Evolutionary conservation across 2,113 vertebrate species (phyloP).

Genomic region (Alouatta palliata): DNA sequence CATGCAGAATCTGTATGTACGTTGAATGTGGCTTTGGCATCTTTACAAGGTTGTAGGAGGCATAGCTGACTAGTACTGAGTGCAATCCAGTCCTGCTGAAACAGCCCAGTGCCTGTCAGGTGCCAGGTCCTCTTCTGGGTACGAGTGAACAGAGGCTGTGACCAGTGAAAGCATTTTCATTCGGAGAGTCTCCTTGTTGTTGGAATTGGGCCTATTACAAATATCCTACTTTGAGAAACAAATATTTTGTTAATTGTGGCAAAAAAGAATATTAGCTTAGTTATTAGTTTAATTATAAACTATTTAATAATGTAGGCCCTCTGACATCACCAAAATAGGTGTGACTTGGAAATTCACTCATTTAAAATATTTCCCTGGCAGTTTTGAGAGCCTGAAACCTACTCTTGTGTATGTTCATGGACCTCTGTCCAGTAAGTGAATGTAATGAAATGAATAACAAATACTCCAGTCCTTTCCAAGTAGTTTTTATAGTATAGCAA

Average conservation of each 20-base stretch:
- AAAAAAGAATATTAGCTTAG: slow-evolving; percentile 1
- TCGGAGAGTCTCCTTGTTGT: not conserved
- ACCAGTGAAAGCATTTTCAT: not conserved
- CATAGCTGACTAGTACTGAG: not conserved
- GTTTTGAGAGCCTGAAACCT: slow-evolving; percentile 44
- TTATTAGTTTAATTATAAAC: slow-evolving; percentile 37
- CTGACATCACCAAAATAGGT: not conserved
- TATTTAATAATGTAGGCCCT: not conserved
- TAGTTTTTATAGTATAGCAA: slow-evolving; percentile 3
- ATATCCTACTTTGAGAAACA: slow-evolving; percentile 31
- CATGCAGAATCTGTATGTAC: slow-evolving; percentile 71
- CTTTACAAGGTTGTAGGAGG: not conserved
- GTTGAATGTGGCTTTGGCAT: slow-evolving; percentile 60
- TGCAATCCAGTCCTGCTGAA: not conserved
- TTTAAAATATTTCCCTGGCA: slow-evolving; percentile 18
- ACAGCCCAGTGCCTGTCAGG: not conserved
- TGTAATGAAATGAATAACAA: not conserved
- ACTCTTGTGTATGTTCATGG: slow-evolving; percentile 19
- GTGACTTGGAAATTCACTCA: not conserved
- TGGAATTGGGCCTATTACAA: slow-evolving; percentile 5
- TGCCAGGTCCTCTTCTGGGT: not conserved
- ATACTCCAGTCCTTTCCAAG: not conserved
- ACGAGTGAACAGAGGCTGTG: not conserved
- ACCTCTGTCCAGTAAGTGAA: not conserved
- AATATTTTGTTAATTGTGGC: not conserved